These are phyloP conservation scores for Sorex araneus DNA, from an alignment of 2,113 vertebrate species.

Conservation along the genomic window DNA sequence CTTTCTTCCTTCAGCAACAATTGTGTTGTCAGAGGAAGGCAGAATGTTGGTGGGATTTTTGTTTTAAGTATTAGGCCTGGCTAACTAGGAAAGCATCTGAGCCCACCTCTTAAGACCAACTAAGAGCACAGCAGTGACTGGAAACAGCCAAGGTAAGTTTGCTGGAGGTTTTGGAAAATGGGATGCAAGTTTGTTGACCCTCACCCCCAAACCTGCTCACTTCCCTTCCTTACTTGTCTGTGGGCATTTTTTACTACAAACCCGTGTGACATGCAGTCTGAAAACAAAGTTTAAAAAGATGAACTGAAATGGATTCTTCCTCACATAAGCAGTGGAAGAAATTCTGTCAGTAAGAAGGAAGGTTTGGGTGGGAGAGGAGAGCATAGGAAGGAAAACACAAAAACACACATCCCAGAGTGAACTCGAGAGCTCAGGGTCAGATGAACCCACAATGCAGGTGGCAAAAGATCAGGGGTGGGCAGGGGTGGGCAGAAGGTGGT, in stretches of 20 bases:
- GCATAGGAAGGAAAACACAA: constrained; percentile 68
- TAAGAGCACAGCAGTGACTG: not conserved
- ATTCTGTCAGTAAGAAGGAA: constrained; percentile 49
- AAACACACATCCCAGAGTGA: constrained; percentile 77
- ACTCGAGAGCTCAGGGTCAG: constrained; percentile 72
- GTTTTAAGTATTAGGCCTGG: constrained; percentile 2
- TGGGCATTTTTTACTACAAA: not conserved
- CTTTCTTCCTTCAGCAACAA: constrained; percentile 41
- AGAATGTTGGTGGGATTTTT: not conserved
- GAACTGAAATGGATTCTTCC: not conserved
- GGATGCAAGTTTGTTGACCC: not conserved
- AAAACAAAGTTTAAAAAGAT: not conserved
- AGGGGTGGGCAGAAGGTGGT: constrained; percentile 82
- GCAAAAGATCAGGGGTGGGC: constrained; percentile 84
- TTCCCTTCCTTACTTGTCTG: constrained; percentile 7
- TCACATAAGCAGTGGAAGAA: constrained; percentile 23
- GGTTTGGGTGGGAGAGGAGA: constrained; percentile 46
- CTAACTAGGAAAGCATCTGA: constrained; percentile 51
- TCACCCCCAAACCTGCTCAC: not conserved
- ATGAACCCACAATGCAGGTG: constrained; percentile 84
- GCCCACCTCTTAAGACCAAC: not conserved
- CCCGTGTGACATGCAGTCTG: not conserved
- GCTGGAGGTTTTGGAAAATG: constrained; percentile 16
- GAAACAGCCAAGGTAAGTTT: not conserved
- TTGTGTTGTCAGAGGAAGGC: not conserved